Evolutionary conservation across 2,888 invertebrate genomes (phyloP).

Genomic region (Podabrus alpinus): DNA sequence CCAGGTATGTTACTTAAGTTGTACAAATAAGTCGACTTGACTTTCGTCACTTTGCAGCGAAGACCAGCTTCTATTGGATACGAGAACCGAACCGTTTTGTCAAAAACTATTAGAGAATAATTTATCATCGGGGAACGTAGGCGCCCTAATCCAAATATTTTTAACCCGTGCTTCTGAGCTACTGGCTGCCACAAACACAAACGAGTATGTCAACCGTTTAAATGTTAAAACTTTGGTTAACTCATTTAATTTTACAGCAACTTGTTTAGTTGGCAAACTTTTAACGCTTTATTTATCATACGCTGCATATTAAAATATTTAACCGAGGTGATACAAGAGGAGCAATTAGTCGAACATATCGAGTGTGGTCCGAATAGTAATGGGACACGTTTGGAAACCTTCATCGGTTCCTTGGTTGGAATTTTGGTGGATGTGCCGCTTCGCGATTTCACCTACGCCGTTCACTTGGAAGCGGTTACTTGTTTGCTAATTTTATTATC

Average conservation of each 20-base stretch:
- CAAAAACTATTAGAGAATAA: constrained; percentile 84
- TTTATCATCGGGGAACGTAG: constrained; percentile 85
- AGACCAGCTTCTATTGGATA: constrained; percentile 81
- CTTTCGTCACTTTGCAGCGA: constrained; percentile 64
- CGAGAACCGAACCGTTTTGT: constrained; percentile 73
- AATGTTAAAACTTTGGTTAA: neutral
- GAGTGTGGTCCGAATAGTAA: constrained; percentile 60
- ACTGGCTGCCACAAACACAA: constrained; percentile 81
- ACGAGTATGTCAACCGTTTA: constrained; percentile 66
- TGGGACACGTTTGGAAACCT: constrained; percentile 64
- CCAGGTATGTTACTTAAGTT: constrained; percentile 62
- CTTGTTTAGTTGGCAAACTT: constrained; percentile 90
- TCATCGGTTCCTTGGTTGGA: constrained; percentile 77
- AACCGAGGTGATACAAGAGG: constrained; percentile 88
- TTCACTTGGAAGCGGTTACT: constrained; percentile 88
- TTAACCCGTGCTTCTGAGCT: constrained; percentile 81
- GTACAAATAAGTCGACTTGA: neutral
- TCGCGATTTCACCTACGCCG: constrained; percentile 80
- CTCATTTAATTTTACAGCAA: constrained; percentile 59
- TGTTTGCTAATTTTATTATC: constrained; percentile 85
- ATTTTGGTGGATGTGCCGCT: constrained; percentile 83
- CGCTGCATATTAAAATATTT: constrained; percentile 85
- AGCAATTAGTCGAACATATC: constrained; percentile 82
- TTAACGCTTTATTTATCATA: constrained; percentile 90
- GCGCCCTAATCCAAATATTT: constrained; percentile 85